phyloP scores from a whole-genome alignment of 2,888 invertebrate genomes.

The Piscicola geometra region DNA sequence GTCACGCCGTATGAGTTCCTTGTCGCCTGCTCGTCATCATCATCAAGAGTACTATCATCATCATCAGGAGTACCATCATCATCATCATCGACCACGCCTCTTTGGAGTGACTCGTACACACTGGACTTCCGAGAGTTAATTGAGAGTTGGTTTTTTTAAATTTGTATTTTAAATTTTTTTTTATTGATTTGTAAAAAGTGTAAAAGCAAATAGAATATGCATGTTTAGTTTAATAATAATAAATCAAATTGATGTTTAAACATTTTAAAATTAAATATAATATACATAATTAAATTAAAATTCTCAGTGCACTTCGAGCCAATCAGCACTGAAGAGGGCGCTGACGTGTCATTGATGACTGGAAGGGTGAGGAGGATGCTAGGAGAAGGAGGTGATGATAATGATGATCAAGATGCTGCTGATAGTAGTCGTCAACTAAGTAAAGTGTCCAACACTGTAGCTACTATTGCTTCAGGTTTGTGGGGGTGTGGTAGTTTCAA shows the following conservation, averaged over 20 bases:
- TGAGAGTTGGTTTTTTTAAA: background rate
- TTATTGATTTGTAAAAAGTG: no score
- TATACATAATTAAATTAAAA: no score
- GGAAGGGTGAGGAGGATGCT: conserved; percentile 64
- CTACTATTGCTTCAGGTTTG: background rate
- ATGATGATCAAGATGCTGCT: background rate
- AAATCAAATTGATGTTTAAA: no score
- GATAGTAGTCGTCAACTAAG: background rate
- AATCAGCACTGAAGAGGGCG: background rate
- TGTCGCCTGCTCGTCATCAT: conserved; percentile 61
- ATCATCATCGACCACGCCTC: conserved; percentile 47
- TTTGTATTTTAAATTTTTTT: no score
- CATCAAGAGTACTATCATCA: conserved; percentile 73
- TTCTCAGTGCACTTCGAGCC: conserved; percentile 1
- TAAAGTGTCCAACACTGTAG: background rate
- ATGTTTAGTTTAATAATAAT: no score
- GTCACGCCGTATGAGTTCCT: conserved; percentile 89
- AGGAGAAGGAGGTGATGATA: conserved; percentile 35
- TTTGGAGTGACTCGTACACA: conserved; percentile 3
- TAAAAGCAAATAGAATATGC: no score
- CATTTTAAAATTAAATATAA: no score
- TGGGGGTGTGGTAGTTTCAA: no score
- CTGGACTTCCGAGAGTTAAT: background rate
- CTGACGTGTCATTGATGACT: conserved; percentile 52
- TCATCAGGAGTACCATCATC: conserved; percentile 68